A percentile compares a stretch with the other conserved stretches of the same genome.
phyloP scores from a whole-genome alignment of 2,113 vertebrate species.

The Gasterosteus nipponicus region DNA sequence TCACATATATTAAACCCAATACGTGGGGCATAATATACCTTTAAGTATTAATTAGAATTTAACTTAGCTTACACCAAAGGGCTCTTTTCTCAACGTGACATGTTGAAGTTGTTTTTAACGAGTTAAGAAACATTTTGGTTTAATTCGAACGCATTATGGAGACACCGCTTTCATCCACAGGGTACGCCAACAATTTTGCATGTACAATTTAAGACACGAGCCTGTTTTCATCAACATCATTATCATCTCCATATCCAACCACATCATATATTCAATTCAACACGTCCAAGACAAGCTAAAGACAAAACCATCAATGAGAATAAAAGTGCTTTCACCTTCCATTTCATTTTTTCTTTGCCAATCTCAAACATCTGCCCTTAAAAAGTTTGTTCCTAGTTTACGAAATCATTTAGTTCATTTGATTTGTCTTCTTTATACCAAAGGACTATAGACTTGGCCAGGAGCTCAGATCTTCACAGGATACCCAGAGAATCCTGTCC shows the following conservation, averaged over 20 bases:
- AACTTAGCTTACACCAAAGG: neutral
- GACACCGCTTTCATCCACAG: too few species aligned
- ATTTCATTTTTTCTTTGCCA: too few species aligned
- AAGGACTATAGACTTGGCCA: neutral
- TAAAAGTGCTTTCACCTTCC: neutral
- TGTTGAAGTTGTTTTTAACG: too few species aligned
- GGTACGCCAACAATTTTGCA: neutral
- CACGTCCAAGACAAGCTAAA: neutral
- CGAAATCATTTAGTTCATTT: too few species aligned
- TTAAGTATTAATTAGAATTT: neutral
- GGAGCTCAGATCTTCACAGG: neutral
- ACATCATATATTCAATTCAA: neutral
- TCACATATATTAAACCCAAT: neutral
- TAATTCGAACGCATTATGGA: too few species aligned
- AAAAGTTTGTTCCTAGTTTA: neutral
- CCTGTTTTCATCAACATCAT: neutral
- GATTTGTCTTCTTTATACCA: neutral
- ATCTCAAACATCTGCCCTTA: too few species aligned
- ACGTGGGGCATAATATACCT: neutral
- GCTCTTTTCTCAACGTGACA: neutral
- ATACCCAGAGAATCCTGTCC: too few species aligned
- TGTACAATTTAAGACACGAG: neutral
- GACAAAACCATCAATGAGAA: neutral
- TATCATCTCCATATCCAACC: neutral
- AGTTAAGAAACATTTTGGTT: too few species aligned